Base-by-base conservation (phyloP, 2,113 vertebrate genomes). In the Chaetops frenatus region DNA sequence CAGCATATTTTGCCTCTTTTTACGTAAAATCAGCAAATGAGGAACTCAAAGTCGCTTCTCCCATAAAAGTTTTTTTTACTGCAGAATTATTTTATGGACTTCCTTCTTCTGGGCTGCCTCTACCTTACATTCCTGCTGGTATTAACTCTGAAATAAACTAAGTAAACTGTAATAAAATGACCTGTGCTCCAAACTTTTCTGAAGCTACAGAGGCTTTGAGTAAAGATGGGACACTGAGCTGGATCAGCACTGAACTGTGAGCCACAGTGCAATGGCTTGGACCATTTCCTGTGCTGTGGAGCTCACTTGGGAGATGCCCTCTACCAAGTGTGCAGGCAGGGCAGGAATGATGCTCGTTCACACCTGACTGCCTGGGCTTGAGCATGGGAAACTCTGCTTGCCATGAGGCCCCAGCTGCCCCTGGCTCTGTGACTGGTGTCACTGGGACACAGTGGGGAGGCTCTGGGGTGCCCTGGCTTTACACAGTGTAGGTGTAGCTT, bases 1-100 rank as follows among this genome's bases (percentile, higher is more conserved):
- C 95, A 96, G 95, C 94, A 94, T 2, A 45, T 96, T 97, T 86
- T 57, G n/a, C 56, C 79, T 35, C 45, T 78, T 90, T 83, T 92
- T 80, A 81, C 3, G 1, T 81, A 88, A 96, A 94, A 84, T 21
- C 53, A 45, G 44, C 53, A 79, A 93, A 95, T 78, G 60, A 90
- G 95, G 93, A 96, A 97, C 90, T 69, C 35, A 1, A 51, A 81
- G 40, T 71, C 29, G 3, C 71, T 82, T 90, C 50, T 96, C 8
- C 69, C 57, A 11, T 35, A 2, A 18, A 29, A 44, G n/a, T 4
- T 53, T 94, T 38, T 38, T 81, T 77, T 18, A 16, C 35, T 66
- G 47, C 22, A 54, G 60, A 62, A 60, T 82, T 78, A 38, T 50
- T 29, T 70, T 33, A 19, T 8, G 50, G 58, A 20, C 3, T 92